Evolutionary conservation across 2,113 vertebrate genomes (phyloP).

Genomic region (Nyctibius bracteatus): DNA sequence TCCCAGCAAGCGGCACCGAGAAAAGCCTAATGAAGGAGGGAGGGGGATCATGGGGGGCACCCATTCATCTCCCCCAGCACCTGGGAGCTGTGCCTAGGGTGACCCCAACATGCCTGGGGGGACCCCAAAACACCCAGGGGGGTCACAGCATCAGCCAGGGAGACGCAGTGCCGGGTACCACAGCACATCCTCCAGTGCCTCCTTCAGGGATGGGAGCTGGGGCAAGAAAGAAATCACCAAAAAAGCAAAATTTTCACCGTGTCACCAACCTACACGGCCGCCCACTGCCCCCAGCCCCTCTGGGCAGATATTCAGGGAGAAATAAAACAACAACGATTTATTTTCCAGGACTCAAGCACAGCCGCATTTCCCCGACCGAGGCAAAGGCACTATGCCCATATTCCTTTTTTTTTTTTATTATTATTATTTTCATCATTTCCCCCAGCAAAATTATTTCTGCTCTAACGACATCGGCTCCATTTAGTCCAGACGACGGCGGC

Average conservation of each 20-base stretch:
- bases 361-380: not conserved
- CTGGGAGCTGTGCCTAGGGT: not conserved
- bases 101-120: not conserved
- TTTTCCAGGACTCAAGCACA: not conserved
- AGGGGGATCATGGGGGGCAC: fast-evolving
- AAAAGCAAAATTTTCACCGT: not conserved
- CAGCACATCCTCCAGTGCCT: not conserved
- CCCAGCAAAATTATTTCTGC: slow-evolving; percentile 11
- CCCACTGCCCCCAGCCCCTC: not conserved
- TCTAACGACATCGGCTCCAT: not conserved
- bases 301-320: not conserved
- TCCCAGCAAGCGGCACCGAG: not conserved
- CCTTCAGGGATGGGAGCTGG: not conserved
- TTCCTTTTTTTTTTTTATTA: not conserved
- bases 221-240: not conserved
- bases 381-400: not conserved
- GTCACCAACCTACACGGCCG: fast-evolving
- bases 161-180: fast-evolving
- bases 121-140: not conserved
- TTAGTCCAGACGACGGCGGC: not conserved
- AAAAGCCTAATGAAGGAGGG: not conserved
- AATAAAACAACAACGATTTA: not conserved
- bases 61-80: fast-evolving
- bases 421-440: no score
- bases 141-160: not conserved